phyloP scores from a whole-genome alignment of 2,113 vertebrate species.

The Actenoides hombroni region DNA sequence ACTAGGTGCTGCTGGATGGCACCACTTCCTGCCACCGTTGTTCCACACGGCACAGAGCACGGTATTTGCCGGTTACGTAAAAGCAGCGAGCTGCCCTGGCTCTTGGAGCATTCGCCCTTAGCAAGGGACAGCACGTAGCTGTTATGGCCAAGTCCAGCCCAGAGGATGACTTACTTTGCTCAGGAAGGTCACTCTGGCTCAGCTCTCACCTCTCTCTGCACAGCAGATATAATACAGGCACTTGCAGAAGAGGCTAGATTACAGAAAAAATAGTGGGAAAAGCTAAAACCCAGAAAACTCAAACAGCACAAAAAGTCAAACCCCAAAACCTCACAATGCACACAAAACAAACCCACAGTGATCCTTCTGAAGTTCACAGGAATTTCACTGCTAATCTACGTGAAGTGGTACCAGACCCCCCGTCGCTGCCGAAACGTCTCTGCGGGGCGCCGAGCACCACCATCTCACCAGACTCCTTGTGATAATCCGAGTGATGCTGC shows the following conservation, averaged over 20 bases:
- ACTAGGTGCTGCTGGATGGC: rapidly evolving
- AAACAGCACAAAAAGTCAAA: neutral
- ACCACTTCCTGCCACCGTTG: neutral
- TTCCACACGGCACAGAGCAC: rapidly evolving
- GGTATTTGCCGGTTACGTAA: rapidly evolving
- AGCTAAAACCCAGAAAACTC: neutral
- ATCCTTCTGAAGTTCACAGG: neutral
- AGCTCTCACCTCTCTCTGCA: neutral
- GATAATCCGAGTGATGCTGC: neutral
- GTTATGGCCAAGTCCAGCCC: rapidly evolving
- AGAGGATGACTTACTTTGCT: no score
- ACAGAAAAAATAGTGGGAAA: neutral
- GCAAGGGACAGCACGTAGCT: rapidly evolving
- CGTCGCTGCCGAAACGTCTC: neutral
- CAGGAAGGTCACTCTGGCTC: neutral
- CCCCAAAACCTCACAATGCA: neutral
- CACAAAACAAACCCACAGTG: no score
- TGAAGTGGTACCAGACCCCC: neutral
- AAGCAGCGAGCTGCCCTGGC: neutral
- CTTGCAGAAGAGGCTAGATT: neutral
- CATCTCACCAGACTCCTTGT: neutral
- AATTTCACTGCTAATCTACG: neutral
- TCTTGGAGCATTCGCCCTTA: rapidly evolving
- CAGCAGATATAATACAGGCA: neutral
- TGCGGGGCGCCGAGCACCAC: neutral